Percentiles rank a stretch among this genome's conserved stretches.
Conservation (phyloP, 2,797 vertebrate species). For the Leuciscus waleckii region DNA sequence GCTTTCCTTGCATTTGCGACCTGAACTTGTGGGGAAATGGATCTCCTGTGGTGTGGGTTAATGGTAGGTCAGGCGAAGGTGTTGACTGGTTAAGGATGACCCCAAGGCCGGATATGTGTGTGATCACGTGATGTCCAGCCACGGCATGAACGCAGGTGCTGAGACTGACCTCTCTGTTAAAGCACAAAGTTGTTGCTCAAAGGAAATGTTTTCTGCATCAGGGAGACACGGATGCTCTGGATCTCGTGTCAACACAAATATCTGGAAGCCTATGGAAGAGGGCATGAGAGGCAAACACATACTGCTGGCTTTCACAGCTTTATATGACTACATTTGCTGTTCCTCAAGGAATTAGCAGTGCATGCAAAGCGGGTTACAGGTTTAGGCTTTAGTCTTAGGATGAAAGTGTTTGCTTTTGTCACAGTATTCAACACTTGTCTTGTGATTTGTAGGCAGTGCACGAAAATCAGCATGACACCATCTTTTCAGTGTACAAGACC, state of each 20-base stretch:
- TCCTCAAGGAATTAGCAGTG: background rate
- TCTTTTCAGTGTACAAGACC: background rate
- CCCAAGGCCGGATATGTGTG: conserved; percentile 46
- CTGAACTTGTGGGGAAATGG: conserved; percentile 54
- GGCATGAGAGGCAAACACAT: background rate
- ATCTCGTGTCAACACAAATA: conserved; percentile 75
- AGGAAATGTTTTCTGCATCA: conserved; percentile 68
- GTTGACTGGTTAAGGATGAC: conserved; percentile 60
- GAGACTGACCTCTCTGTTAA: conserved; percentile 74
- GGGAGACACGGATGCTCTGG: conserved; percentile 72
- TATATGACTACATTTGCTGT: background rate
- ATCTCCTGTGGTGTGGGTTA: conserved; percentile 59
- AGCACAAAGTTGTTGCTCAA: conserved; percentile 68
- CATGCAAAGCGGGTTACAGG: background rate
- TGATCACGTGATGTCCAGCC: conserved; percentile 69
- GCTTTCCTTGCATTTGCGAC: conserved; percentile 38
- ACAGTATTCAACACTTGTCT: background rate
- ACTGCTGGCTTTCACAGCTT: background rate
- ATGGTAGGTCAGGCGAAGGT: conserved; percentile 60
- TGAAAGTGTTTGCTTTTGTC: background rate
- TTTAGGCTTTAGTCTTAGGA: background rate
- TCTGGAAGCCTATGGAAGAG: conserved; percentile 57
- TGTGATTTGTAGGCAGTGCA: background rate
- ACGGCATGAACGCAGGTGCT: conserved; percentile 81
- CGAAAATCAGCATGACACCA: background rate